Evolutionary conservation across 2,888 invertebrate genomes (phyloP).

Genomic region (Pachycephus smyrnensis): DNA sequence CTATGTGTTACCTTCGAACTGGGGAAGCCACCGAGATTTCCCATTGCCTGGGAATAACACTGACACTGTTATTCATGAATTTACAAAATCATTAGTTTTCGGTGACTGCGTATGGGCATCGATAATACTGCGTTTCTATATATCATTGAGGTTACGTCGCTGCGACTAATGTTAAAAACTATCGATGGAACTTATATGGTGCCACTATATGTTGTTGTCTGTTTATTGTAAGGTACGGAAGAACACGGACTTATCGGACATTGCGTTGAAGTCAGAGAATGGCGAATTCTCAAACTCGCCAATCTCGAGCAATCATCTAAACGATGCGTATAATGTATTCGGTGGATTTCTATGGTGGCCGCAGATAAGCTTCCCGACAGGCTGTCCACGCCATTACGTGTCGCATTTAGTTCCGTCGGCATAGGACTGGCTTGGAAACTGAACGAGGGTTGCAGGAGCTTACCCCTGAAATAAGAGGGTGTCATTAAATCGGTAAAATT

Average conservation of each 20-base stretch:
- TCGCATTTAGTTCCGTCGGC: conserved; percentile 33
- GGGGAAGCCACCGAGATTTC: conserved; percentile 29
- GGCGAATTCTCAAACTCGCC: conserved; percentile 14
- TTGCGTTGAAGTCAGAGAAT: neutral
- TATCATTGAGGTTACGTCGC: neutral
- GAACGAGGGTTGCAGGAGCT: neutral
- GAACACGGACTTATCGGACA: neutral
- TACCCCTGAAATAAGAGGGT: neutral
- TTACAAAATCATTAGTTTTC: neutral
- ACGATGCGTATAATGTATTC: conserved; percentile 59
- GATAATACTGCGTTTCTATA: neutral
- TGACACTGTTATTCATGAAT: neutral
- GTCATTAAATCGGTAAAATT: neutral
- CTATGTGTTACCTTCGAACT: conserved; percentile 22
- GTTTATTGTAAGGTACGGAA: neutral
- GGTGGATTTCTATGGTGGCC: conserved; percentile 49
- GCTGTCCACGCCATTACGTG: conserved; percentile 51
- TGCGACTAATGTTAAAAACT: neutral
- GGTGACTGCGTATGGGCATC: neutral
- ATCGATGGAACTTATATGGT: neutral
- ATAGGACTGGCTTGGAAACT: conserved; percentile 21
- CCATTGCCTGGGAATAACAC: neutral
- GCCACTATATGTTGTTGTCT: neutral
- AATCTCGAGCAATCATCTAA: conserved; percentile 60
- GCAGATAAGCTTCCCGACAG: conserved; percentile 51